phyloP scores from a whole-genome alignment of 2,113 vertebrate genomes.

The Ammodramus savannarum region DNA sequence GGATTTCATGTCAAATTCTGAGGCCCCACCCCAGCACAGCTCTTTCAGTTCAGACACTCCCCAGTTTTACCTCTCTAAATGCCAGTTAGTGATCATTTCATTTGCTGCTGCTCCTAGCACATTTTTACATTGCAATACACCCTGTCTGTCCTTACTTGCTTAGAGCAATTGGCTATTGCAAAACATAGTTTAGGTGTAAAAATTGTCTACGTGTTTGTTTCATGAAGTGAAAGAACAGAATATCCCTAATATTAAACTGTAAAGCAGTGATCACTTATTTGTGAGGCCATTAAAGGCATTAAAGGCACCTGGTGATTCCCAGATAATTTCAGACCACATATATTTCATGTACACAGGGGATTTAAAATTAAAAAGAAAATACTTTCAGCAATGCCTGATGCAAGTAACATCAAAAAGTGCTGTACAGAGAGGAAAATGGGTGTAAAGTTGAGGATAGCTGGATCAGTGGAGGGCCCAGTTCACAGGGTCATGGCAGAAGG shows the following conservation, averaged over 20 bases:
- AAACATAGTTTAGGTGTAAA: background rate
- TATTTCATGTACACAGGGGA: background rate
- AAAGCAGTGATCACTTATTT: background rate
- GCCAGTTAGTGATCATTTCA: background rate
- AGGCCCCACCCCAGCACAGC: background rate
- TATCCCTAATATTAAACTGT: background rate
- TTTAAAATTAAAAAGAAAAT: background rate
- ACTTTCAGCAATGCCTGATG: background rate
- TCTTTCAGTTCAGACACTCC: background rate
- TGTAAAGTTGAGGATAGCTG: fast-evolving
- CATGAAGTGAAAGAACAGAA: background rate
- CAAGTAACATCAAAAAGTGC: background rate
- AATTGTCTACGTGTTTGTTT: background rate
- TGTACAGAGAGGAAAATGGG: background rate
- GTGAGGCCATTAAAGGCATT: background rate
- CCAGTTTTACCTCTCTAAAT: background rate
- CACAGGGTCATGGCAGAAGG: background rate
- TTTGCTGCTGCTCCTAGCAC: background rate
- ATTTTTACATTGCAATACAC: background rate
- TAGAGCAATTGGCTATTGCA: background rate
- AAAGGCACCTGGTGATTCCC: background rate
- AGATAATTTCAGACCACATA: background rate
- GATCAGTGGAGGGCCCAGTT: fast-evolving
- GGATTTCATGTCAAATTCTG: background rate
- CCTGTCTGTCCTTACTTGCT: background rate